Conservation (phyloP, 2,113 vertebrate species). For the Micromys minutus region DNA sequence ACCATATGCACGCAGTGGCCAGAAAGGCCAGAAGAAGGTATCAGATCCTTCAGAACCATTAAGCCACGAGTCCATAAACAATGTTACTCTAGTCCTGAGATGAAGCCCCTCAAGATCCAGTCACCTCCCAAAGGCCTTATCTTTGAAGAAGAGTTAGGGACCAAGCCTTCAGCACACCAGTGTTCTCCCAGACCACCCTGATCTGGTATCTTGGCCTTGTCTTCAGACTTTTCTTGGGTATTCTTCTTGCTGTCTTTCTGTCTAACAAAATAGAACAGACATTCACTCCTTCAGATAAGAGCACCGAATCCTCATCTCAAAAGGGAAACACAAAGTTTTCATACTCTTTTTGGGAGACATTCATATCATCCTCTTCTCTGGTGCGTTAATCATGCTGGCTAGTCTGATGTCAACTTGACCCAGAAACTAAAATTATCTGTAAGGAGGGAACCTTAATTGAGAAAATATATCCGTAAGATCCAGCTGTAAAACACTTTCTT, state of each 20-base stretch:
- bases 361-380: slow-evolving; percentile 9
- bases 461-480: background rate
- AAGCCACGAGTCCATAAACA: background rate
- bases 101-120: background rate
- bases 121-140: background rate
- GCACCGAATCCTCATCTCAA: background rate
- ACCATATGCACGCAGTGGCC: too few relatives aligned
- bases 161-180: background rate
- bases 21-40: too few relatives aligned
- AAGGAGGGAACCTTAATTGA: background rate
- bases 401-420: background rate
- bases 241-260: background rate
- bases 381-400: background rate
- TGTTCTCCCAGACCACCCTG: background rate
- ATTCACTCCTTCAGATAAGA: background rate
- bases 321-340: background rate
- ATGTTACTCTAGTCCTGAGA: background rate
- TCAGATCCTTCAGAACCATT: background rate
- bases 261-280: background rate
- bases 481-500: background rate
- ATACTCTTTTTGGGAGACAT: background rate
- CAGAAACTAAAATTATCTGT: background rate
- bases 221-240: background rate
- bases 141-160: background rate
- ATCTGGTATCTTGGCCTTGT: background rate